These are phyloP conservation scores for Lagorchestes hirsutus DNA, from an alignment of 2,797 vertebrate species.

Conservation along the genomic window DNA sequence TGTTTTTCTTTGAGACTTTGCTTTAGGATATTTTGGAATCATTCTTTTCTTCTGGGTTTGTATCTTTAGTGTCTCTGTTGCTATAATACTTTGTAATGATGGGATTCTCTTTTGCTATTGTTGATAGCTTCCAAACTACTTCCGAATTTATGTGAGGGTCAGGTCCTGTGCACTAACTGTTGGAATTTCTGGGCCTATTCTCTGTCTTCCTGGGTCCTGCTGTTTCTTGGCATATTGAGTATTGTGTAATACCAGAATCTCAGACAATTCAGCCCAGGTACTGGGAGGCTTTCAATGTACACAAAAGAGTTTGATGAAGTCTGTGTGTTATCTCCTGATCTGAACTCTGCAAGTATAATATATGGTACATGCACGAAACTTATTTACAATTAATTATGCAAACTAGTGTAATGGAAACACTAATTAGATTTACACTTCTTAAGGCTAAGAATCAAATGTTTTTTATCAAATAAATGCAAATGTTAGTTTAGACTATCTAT, in stretches of 20 bases:
- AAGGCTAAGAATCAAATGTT: not conserved
- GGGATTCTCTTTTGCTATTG: no score
- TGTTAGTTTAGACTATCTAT: not conserved
- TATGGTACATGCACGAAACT: not conserved
- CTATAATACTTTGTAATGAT: no score
- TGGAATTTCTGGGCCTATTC: not conserved
- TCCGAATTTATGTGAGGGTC: not conserved
- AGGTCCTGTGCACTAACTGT: not conserved
- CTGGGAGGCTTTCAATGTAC: not conserved
- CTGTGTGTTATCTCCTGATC: not conserved
- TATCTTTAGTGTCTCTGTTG: not conserved
- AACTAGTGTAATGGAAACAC: not conserved
- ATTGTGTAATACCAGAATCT: not conserved
- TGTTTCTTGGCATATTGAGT: not conserved
- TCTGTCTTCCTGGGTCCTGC: not conserved
- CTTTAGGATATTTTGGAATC: not conserved
- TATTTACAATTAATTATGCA: not conserved
- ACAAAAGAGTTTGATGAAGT: not conserved
- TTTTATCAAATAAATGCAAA: not conserved
- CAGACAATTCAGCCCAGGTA: not conserved
- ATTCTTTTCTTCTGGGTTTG: not conserved
- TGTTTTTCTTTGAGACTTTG: not conserved
- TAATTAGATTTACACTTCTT: not conserved
- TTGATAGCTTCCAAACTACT: not conserved
- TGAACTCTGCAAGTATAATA: not conserved